Conservation (phyloP, 2,113 vertebrate genomes). For the Vulpes lagopus region DNA sequence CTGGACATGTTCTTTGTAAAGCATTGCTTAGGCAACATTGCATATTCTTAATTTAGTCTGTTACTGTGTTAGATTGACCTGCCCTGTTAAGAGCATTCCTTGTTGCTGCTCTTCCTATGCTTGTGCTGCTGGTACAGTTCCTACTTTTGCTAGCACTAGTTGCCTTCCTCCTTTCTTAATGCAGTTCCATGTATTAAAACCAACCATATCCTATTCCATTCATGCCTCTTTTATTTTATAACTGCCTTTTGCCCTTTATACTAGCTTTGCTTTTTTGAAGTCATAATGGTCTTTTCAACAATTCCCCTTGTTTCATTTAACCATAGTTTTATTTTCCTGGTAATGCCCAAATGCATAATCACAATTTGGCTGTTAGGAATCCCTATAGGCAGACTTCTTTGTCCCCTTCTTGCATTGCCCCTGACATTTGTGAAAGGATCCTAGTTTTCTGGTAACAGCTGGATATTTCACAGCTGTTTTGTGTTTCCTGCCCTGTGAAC, state of each 20-base stretch:
- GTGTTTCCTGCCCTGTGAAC: background rate
- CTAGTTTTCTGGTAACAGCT: conserved; percentile 38
- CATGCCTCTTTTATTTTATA: background rate
- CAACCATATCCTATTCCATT: background rate
- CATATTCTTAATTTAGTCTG: background rate
- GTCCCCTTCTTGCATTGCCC: background rate
- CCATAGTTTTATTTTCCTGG: conserved; percentile 38
- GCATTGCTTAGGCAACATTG: background rate
- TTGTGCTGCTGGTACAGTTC: background rate
- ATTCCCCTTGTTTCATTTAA: conserved; percentile 12
- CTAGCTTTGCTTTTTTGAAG: conserved; percentile 43
- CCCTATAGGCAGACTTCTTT: background rate
- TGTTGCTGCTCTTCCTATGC: background rate
- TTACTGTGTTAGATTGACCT: background rate
- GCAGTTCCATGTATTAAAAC: conserved; percentile 43
- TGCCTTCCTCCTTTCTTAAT: background rate
- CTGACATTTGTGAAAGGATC: conserved; percentile 27
- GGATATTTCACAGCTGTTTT: conserved; percentile 26
- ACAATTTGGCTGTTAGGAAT: background rate
- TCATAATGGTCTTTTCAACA: conserved; percentile 38
- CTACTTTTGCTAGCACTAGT: background rate
- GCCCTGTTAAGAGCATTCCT: background rate
- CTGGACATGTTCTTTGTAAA: background rate
- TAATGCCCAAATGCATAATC: background rate
- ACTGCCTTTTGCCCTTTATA: conserved; percentile 5